Evolutionary conservation across 2,797 vertebrate species (phyloP).

Genomic region (Typhlichthys subterraneus): DNA sequence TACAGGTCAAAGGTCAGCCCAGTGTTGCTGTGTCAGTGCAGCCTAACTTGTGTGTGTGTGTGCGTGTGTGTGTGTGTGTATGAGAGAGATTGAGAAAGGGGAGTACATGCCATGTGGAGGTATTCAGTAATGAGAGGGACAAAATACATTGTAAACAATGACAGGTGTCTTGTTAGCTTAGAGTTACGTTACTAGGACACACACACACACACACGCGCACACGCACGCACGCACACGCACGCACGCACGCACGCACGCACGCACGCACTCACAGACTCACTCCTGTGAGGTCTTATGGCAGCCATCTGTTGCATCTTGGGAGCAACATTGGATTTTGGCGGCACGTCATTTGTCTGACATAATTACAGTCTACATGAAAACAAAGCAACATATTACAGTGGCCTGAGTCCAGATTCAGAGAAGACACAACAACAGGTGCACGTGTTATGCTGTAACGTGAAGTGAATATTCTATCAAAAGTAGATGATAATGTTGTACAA

Average conservation of each 20-base stretch:
- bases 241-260: conserved; percentile 20
- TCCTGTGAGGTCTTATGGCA: not conserved
- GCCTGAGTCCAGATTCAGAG: too few species aligned
- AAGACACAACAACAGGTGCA: too few species aligned
- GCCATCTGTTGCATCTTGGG: conserved; percentile 57
- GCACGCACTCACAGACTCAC: not conserved
- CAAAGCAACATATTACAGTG: too few species aligned
- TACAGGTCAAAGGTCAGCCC: conserved; percentile 62
- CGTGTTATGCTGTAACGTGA: too few species aligned
- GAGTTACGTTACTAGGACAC: conserved; percentile 40
- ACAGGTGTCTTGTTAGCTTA: conserved; percentile 67
- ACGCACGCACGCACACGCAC: conserved; percentile 17
- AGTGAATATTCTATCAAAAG: too few species aligned
- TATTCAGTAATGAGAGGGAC: conserved; percentile 70
- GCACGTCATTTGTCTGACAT: conserved; percentile 43
- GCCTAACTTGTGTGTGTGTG: conserved; percentile 31
- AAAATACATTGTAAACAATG: conserved; percentile 53
- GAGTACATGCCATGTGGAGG: conserved; percentile 53
- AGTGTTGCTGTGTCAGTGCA: conserved; percentile 47
- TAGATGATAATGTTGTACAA: too few species aligned
- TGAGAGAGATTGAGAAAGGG: conserved; percentile 32
- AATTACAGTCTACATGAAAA: conserved; percentile 6
- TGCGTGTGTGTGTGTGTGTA: conserved; percentile 4
- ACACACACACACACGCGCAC: conserved; percentile 23
- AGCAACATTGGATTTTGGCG: conserved; percentile 33